These are phyloP conservation scores for Nomada fabriciana DNA, from an alignment of 2,888 invertebrate genomes.

Conservation along the genomic window DNA sequence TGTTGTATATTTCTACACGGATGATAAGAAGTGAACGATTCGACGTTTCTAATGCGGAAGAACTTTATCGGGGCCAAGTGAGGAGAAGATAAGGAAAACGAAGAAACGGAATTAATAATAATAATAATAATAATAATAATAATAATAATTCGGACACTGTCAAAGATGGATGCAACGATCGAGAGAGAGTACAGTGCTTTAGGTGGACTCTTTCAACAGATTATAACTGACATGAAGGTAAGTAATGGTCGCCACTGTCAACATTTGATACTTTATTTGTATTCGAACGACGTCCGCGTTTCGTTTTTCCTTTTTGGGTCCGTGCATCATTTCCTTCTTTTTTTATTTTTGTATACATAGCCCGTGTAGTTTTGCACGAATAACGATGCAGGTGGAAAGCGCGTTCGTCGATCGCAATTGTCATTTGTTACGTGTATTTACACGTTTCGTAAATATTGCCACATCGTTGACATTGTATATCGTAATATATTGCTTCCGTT, in stretches of 20 bases:
- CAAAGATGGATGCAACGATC: constrained; percentile 89
- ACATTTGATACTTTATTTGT: neutral
- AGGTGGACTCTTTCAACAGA: constrained; percentile 97
- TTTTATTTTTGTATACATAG: constrained; percentile 42
- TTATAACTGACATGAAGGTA: constrained; percentile 99
- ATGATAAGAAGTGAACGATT: constrained; percentile 63
- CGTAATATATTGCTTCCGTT: too few relatives aligned
- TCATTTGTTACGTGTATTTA: neutral
- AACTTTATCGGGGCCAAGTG: constrained; percentile 50
- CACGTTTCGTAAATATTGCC: constrained; percentile 38
- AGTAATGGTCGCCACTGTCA: constrained; percentile 3
- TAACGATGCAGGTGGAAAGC: constrained; percentile 50
- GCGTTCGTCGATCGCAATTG: constrained; percentile 37
- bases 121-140: too few relatives aligned
- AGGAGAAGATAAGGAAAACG: constrained; percentile 20
- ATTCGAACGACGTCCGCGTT: constrained; percentile 21
- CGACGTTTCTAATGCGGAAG: constrained; percentile 35
- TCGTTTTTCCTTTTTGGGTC: neutral
- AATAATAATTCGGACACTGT: constrained; percentile 21
- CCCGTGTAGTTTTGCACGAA: constrained; percentile 49
- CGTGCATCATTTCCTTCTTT: constrained; percentile 23
- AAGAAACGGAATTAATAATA: too few relatives aligned
- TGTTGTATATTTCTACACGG: constrained; percentile 30
- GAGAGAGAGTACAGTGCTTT: constrained; percentile 95
- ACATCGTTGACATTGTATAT: constrained; percentile 4